Base-by-base conservation (phyloP, 2,797 vertebrate species). In the Syndactyla subalaris region DNA sequence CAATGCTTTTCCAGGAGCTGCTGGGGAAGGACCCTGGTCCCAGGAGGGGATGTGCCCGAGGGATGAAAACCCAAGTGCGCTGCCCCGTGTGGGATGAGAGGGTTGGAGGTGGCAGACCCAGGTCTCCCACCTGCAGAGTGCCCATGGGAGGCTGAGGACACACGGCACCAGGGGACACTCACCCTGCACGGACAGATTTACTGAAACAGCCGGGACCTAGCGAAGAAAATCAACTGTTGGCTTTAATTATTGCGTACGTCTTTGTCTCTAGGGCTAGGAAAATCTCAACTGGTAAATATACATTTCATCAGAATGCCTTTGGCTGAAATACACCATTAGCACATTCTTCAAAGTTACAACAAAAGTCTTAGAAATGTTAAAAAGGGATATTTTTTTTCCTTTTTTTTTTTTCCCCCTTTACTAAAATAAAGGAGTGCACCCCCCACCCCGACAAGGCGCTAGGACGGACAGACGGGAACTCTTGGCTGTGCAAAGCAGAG, bases 241-340 rank as follows among this genome's bases (percentile, higher is more conserved):
- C 97, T 93, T 97, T 84, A 97, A 96, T 97, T 97, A 96, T 96
- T 97, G 97, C 88, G 4, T 90, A 92, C 32, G 3, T 96, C 88
- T 94, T 93, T 36, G 27, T 94, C 94, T 97, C 89, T 74, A 96
- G 96, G 92, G 94, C 94, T 94, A 95, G 95, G 94, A 97, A 97
- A 96, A 97, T 96, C 91, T 92, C 91, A 92, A 95, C 96, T 92
- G 96, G 97, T 97, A 98, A 97, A 98, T 97, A 97, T 67, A 97
- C 95, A 97, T 97, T 95, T 98, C 75, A 93, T 96, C 97, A 97
- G 94, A 96, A 96, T 78, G 97, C 96, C 93, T 97, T 96, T 97
- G 97, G 97, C 96, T 81, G 95, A 96, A 96, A 94, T 68, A 94
- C 6, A 54, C 97, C 92, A 91, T 93, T 77, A 97, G 97, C 96